Conservation (phyloP, 2,888 invertebrate species). For the Creontiades dilutus region DNA sequence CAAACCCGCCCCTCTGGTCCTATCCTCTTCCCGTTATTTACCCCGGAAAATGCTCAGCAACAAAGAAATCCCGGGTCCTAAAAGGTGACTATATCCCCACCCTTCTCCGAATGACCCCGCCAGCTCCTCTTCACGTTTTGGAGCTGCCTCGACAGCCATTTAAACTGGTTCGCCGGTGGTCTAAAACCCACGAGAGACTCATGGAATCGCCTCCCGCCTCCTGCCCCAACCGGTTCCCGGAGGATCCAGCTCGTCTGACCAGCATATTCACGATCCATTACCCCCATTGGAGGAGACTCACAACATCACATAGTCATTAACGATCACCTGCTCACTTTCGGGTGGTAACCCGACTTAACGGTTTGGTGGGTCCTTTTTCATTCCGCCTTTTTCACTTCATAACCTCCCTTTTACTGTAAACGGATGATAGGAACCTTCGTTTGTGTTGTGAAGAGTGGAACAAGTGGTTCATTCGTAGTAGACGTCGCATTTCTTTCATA, state of each 20-base stretch:
- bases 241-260: slow-evolving; percentile 8
- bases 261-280: slow-evolving; percentile 43
- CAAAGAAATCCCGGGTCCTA: background rate
- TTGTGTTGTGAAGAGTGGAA: background rate
- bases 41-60: background rate
- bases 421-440: background rate
- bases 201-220: slow-evolving; percentile 1
- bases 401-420: background rate
- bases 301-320: slow-evolving; percentile 38
- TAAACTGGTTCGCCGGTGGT: background rate
- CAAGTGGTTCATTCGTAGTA: background rate
- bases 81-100: background rate
- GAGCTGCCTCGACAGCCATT: background rate
- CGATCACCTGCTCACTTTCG: slow-evolving; percentile 28
- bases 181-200: slow-evolving; percentile 1
- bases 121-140: background rate
- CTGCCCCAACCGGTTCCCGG: background rate
- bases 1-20: background rate
- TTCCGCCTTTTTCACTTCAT: slow-evolving; percentile 10
- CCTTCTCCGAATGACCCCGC: background rate
- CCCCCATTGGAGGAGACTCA: slow-evolving; percentile 15
- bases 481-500: too few relatives aligned
- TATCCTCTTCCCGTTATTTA: slow-evolving; percentile 11
- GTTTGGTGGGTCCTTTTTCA: slow-evolving; percentile 2
- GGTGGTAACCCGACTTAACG: slow-evolving; percentile 11